A percentile compares a stretch with the other conserved stretches of the same genome.
These are phyloP conservation scores for Chondrilla cf. caribensis DNA, from an alignment of 37 sponge, comb jelly and placozoan species.

Conservation along the genomic window DNA sequence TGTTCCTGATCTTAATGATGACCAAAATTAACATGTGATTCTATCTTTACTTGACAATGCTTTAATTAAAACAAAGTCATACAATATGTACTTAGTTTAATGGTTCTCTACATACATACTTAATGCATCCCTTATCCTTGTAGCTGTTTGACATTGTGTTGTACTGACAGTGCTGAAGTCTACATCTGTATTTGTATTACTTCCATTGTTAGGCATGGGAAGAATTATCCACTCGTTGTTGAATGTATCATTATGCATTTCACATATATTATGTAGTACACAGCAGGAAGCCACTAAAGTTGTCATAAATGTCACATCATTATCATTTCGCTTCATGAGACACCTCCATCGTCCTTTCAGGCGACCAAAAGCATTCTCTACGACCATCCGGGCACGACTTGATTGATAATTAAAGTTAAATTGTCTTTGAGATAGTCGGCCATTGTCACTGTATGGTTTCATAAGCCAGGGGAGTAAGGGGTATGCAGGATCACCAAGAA, in stretches of 20 bases:
- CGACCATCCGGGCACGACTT: conserved; percentile 50
- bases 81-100: too few relatives aligned
- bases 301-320: conserved; percentile 1
- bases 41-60: too few relatives aligned
- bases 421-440: background rate
- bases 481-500: conserved; percentile 59
- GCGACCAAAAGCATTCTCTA: conserved; percentile 54
- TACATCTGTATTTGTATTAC: too few relatives aligned
- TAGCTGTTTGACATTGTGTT: too few relatives aligned
- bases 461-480: conserved; percentile 43
- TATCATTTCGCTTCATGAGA: conserved; percentile 32
- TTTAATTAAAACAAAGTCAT: too few relatives aligned
- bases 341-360: conserved; percentile 57
- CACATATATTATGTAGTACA: conserved; percentile 35
- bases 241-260: conserved; percentile 20
- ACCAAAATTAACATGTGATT: too few relatives aligned
- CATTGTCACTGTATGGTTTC: conserved; percentile 45
- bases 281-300: conserved; percentile 33
- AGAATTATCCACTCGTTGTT: conserved; percentile 22
- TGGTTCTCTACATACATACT: too few relatives aligned
- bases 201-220: too few relatives aligned
- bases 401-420: conserved; percentile 37
- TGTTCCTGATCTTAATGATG: too few relatives aligned
- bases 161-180: too few relatives aligned
- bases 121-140: too few relatives aligned